Percentiles rank a stretch among this genome's conserved stretches.
Conservation (phyloP, 1,140 invertebrate genomes). For the Meloidogyne chitwoodi region DNA sequence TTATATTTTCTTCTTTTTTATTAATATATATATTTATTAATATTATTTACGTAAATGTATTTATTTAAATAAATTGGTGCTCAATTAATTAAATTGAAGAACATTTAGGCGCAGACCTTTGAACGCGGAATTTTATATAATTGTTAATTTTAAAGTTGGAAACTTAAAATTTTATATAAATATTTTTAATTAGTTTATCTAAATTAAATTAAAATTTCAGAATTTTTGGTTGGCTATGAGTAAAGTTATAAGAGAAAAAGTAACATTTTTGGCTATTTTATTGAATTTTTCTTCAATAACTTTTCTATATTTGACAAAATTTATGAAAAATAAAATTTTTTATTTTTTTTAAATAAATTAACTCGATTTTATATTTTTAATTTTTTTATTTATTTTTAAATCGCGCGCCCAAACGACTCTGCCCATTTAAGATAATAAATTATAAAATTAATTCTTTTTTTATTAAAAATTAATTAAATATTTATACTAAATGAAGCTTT, state of each 20-base stretch:
- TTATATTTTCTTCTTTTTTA: not conserved
- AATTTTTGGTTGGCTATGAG: not conserved
- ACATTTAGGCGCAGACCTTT: not conserved
- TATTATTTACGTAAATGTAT: not conserved
- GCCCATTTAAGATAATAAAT: not conserved
- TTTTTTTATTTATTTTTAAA: too few relatives aligned
- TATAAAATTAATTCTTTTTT: not conserved
- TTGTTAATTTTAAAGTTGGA: not conserved
- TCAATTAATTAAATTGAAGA: not conserved
- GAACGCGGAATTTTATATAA: not conserved
- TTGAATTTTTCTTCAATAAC: too few relatives aligned
- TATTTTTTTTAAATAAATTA: too few relatives aligned
- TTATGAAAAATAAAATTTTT: too few relatives aligned
- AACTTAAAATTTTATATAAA: not conserved
- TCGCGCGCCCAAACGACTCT: not conserved
- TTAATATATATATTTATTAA: not conserved
- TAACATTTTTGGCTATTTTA: too few relatives aligned
- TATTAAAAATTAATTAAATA: not conserved
- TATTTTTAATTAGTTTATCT: not conserved
- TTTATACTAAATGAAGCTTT: not conserved
- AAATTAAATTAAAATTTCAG: not conserved
- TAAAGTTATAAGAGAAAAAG: not conserved
- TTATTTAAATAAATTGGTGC: not conserved
- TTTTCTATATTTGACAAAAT: too few relatives aligned
- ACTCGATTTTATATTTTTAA: too few relatives aligned